Conservation (phyloP, 2,113 vertebrate genomes). For the Carlito syrichta region DNA sequence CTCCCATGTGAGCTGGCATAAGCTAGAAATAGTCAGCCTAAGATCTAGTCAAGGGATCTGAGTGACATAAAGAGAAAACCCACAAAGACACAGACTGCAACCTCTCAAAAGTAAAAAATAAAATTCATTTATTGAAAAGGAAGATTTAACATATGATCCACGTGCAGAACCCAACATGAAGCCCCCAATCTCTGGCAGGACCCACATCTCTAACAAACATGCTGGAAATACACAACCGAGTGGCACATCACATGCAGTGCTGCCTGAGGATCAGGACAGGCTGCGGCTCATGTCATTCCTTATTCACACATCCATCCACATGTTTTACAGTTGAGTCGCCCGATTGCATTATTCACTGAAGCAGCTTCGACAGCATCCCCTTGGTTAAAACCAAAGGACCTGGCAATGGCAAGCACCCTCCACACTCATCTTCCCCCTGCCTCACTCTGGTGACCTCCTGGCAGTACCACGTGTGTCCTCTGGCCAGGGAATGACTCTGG, state of each 20-base stretch:
- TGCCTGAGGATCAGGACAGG: neutral
- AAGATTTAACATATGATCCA: conserved; percentile 49
- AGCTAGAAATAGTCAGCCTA: neutral
- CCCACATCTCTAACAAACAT: neutral
- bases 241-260: neutral
- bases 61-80: neutral
- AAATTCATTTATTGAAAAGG: conserved; percentile 67
- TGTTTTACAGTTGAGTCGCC: neutral
- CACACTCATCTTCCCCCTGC: neutral
- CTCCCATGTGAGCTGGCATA: neutral
- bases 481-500: neutral
- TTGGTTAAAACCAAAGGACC: conserved; percentile 5
- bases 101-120: conserved; percentile 69
- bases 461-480: neutral
- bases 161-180: neutral
- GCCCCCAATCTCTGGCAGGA: neutral
- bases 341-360: neutral
- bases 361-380: neutral
- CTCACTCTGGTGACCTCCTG: neutral
- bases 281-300: too few relatives aligned
- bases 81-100: conserved; percentile 6
- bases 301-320: neutral
- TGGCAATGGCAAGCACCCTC: neutral
- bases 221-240: neutral
- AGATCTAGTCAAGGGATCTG: neutral